Conservation (phyloP, 2,797 vertebrate species). For the Xiphorhynchus erythropygius region DNA sequence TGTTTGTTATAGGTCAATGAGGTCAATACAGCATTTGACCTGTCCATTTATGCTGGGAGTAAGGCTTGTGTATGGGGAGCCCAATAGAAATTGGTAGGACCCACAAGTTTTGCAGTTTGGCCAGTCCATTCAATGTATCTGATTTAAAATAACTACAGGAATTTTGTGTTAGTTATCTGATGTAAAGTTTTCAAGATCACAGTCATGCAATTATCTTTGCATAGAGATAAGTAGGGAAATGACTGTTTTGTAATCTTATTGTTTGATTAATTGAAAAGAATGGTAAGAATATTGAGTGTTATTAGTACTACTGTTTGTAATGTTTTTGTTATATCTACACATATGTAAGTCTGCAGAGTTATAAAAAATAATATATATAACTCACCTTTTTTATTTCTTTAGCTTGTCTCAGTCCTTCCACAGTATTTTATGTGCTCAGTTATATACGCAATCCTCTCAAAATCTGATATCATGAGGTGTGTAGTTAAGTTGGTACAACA, state of each 20-base stretch:
- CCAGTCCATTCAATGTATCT: not conserved
- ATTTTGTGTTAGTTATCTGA: not conserved
- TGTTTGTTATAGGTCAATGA: not conserved
- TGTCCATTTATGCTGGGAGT: not conserved
- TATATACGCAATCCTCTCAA: not conserved
- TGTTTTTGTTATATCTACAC: not conserved
- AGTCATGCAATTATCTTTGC: not conserved
- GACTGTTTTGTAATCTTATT: not conserved
- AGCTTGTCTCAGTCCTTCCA: not conserved
- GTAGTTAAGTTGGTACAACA: not conserved
- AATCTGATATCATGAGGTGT: not conserved
- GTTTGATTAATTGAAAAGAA: not conserved
- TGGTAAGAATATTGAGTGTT: not conserved
- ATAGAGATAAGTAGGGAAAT: not conserved
- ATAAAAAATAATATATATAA: not conserved
- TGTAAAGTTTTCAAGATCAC: not conserved
- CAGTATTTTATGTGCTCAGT: not conserved
- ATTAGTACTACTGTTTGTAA: not conserved
- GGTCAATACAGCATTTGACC: not conserved
- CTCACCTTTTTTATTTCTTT: not conserved
- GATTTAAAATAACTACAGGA: not conserved
- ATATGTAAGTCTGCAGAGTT: not conserved
- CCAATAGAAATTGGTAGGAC: not conserved
- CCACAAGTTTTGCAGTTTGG: not conserved
- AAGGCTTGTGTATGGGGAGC: not conserved